phyloP scores from a whole-genome alignment of 2,888 invertebrate species.

The Himalopsyche anomala region DNA sequence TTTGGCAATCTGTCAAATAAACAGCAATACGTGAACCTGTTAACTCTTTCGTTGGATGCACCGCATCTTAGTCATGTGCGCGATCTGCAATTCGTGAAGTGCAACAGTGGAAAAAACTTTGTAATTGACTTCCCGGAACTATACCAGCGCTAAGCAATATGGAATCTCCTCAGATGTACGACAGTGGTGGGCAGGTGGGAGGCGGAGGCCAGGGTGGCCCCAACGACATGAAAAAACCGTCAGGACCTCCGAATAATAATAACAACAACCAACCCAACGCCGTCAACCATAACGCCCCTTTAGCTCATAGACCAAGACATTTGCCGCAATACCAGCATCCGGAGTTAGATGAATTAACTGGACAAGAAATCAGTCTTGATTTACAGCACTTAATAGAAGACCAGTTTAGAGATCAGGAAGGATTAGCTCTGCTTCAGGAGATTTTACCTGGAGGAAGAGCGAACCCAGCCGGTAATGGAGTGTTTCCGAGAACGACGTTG shows the following conservation, averaged over 20 bases:
- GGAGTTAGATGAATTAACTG: conserved; percentile 92
- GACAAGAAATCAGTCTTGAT: conserved; percentile 94
- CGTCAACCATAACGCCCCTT: conserved; percentile 76
- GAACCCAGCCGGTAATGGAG: conserved; percentile 70
- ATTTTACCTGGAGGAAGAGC: conserved; percentile 81
- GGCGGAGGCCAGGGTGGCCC: conserved; percentile 80
- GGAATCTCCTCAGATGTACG: conserved; percentile 94
- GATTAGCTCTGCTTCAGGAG: conserved; percentile 88
- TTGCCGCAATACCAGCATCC: conserved; percentile 86
- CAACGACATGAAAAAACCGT: conserved; percentile 74
- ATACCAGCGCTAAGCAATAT: conserved; percentile 71
- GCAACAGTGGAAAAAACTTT: not conserved
- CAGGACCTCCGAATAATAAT: conserved; percentile 67
- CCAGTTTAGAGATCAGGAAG: conserved; percentile 88
- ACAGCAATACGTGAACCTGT: not conserved
- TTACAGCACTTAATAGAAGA: conserved; percentile 95
- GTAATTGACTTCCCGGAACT: not conserved
- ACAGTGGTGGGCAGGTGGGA: conserved; percentile 78
- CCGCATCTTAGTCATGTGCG: not conserved
- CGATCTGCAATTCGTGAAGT: conserved; percentile 6
- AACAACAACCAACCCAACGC: conserved; percentile 69
- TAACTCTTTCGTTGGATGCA: not conserved
- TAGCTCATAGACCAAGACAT: conserved; percentile 81
- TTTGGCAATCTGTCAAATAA: not conserved
- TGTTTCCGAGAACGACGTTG: conserved; percentile 83